These are phyloP conservation scores for Myathropa florea DNA, from an alignment of 2,888 invertebrate species.

Conservation along the genomic window DNA sequence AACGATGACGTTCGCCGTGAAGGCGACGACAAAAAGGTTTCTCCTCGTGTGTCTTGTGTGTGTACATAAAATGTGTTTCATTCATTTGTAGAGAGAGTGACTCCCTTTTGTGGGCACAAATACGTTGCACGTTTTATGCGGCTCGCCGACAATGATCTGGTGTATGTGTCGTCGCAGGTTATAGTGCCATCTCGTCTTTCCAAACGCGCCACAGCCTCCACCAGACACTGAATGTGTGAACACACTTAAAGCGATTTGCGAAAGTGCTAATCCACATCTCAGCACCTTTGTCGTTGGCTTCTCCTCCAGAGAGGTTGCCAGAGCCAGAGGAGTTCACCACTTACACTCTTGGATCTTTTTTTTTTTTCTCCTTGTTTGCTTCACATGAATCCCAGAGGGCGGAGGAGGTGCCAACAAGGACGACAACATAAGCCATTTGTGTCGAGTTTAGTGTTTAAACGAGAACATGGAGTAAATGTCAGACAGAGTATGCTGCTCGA, in stretches of 20 bases:
- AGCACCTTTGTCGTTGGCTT: conserved; percentile 51
- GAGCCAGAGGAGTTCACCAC: conserved; percentile 27
- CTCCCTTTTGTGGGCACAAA: conserved; percentile 26
- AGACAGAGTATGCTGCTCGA: conserved; percentile 53
- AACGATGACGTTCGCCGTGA: background rate
- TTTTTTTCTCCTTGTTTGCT: background rate
- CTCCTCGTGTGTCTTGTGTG: conserved; percentile 7
- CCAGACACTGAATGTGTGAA: conserved; percentile 65
- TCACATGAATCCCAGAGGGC: background rate
- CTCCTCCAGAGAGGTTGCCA: background rate
- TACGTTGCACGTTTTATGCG: conserved; percentile 19
- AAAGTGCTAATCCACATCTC: conserved; percentile 70
- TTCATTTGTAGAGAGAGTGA: conserved; percentile 7
- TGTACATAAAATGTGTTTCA: conserved; percentile 44
- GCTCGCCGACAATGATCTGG: background rate
- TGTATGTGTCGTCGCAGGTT: conserved; percentile 44
- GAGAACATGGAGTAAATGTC: conserved; percentile 68
- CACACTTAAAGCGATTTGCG: conserved; percentile 69
- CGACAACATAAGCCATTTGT: conserved; percentile 60
- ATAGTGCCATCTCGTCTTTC: conserved; percentile 57
- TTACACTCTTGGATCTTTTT: conserved; percentile 3
- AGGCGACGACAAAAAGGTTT: conserved; percentile 47
- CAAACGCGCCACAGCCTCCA: conserved; percentile 24
- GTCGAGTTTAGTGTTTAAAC: conserved; percentile 65
- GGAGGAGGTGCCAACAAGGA: conserved; percentile 2